Conservation (phyloP, 2,797 vertebrate genomes). For the Bradypodion ventrale region DNA sequence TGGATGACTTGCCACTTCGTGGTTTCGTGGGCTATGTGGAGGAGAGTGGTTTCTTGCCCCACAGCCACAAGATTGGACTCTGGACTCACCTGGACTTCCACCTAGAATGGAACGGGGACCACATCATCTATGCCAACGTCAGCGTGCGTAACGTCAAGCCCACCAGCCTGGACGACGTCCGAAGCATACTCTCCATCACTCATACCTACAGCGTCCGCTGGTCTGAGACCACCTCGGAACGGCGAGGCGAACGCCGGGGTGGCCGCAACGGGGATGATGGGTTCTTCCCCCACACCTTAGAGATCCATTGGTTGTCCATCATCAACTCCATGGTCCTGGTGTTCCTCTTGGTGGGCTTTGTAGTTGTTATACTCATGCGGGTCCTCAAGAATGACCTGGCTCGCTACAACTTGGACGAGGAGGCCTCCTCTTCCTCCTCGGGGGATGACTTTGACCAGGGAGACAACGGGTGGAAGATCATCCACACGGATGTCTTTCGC, state of each 20-base stretch:
- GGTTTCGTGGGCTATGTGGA: slow-evolving; percentile 95
- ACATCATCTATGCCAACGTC: slow-evolving; percentile 90
- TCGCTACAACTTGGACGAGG: slow-evolving; percentile 92
- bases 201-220: slow-evolving; percentile 91
- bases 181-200: slow-evolving; percentile 74
- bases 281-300: slow-evolving; percentile 92
- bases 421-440: slow-evolving; percentile 69
- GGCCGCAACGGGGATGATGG: slow-evolving; percentile 79
- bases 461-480: slow-evolving; percentile 96
- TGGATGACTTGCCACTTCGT: slow-evolving; percentile 91
- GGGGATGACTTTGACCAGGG: slow-evolving; percentile 91
- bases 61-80: slow-evolving; percentile 92
- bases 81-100: slow-evolving; percentile 94
- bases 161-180: slow-evolving; percentile 84
- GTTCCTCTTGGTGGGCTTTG: slow-evolving; percentile 90
- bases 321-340: slow-evolving; percentile 94
- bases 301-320: slow-evolving; percentile 95
- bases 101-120: slow-evolving; percentile 88
- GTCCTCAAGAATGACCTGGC: slow-evolving; percentile 93
- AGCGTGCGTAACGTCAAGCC: slow-evolving; percentile 91
- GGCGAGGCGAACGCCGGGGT: slow-evolving; percentile 82
- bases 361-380: slow-evolving; percentile 94
- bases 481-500: slow-evolving; percentile 93
- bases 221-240: slow-evolving; percentile 82
- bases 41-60: slow-evolving; percentile 91